Evolutionary conservation across 2,888 invertebrate genomes (phyloP), one percentile per base, ranked within the genome.

Genomic region (Sepiola atlantica): DNA sequence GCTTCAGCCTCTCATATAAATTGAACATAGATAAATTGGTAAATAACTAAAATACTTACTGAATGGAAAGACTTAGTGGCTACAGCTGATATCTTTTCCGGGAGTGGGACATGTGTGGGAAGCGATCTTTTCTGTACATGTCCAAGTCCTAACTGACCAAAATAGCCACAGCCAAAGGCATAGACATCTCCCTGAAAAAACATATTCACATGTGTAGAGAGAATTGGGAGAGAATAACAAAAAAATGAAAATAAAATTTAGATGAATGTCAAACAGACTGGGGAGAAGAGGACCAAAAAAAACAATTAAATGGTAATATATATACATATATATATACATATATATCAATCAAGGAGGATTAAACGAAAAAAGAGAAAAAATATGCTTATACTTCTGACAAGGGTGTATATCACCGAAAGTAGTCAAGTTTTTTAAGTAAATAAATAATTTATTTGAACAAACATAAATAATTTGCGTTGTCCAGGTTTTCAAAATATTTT

Each of bases 21-120:
- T 45, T 45, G 45, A 45, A 45, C 8, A 8, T 45, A 45, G 45
- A 45, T 45, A 45, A 45, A 4, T 45, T 45, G 45, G 45, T 4
- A 45, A 45, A 45, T 4, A 45, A 45, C 45, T 45, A 8, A 24
- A 77, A 94, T 24, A 97, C 98, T 98, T 97, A 98, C 98, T 97
- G 98, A 98, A 96, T 98, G 98, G 97, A 98, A 98, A 97, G 98
- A 98, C 96, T 98, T 98, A 93, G 98, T 98, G 24, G 98, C 97
- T 94, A 98, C 97, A 35, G 96, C 96, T 0, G 96, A 97, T 1
- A 98, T 98, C 93, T 96, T 96, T 57, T 96, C 96, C 91, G 95
- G 94, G 24, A 96, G 94, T 28, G 95, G 94, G 2, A 94, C 94
- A 20, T 97, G 94, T 93, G 95, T 95, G 28, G 96, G 97, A 55